Evolutionary conservation across 2,113 vertebrate species (phyloP).

Genomic region (Caranx ignobilis): DNA sequence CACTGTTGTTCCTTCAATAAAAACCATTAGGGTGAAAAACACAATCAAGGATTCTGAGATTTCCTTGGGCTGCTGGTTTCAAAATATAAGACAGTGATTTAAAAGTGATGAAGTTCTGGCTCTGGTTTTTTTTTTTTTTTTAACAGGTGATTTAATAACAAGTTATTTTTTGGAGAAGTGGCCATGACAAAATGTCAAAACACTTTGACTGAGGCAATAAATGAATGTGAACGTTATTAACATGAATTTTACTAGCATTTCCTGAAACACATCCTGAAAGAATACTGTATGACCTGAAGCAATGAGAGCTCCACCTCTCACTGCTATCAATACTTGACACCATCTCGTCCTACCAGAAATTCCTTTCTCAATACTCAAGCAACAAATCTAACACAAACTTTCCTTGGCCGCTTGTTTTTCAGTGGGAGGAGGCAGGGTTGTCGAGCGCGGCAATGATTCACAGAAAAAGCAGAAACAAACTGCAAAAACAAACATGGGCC

Average conservation of each 20-base stretch:
- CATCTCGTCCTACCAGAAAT: slow-evolving; percentile 41
- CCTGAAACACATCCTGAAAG: slow-evolving; percentile 42
- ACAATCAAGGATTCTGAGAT: slow-evolving; percentile 48
- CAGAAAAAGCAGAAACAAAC: slow-evolving; percentile 39
- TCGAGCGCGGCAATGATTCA: slow-evolving; percentile 53
- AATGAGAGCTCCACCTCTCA: slow-evolving; percentile 38
- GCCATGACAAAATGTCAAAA: slow-evolving; percentile 4
- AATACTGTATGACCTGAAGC: slow-evolving; percentile 13
- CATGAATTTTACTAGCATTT: slow-evolving; percentile 33
- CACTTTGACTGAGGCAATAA: neutral
- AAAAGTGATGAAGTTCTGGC: slow-evolving; percentile 43
- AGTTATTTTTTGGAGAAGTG: neutral
- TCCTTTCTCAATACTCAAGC: slow-evolving; percentile 31
- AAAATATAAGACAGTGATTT: slow-evolving; percentile 44
- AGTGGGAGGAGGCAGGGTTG: slow-evolving; percentile 1
- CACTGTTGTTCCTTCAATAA: slow-evolving; percentile 51
- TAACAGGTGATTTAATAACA: slow-evolving; percentile 34
- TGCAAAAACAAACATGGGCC: slow-evolving; percentile 41
- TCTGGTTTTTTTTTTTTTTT: neutral
- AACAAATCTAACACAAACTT: slow-evolving; percentile 3
- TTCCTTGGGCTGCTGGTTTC: slow-evolving; percentile 33
- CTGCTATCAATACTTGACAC: slow-evolving; percentile 57
- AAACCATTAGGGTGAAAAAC: slow-evolving; percentile 56
- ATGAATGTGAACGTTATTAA: slow-evolving; percentile 23
- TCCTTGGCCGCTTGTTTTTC: slow-evolving; percentile 1